Conservation (phyloP, 1,140 invertebrate genomes). For the Dendroctonus ponderosae region DNA sequence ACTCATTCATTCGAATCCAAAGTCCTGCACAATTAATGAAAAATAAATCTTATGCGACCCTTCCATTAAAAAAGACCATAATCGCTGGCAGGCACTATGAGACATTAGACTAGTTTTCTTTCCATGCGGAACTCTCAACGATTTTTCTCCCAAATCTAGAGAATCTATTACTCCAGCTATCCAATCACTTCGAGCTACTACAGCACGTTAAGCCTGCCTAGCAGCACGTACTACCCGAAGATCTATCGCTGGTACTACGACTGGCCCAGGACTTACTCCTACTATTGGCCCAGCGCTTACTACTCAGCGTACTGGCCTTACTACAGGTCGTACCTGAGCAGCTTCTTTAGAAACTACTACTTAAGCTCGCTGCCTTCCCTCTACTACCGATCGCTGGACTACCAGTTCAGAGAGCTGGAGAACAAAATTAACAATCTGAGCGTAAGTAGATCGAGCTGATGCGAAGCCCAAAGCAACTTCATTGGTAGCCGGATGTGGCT, state of each 20-base stretch:
- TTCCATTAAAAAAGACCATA: too few relatives aligned
- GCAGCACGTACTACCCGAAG: slow-evolving; percentile 35
- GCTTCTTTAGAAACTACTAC: slow-evolving; percentile 36
- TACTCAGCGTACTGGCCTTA: slow-evolving; percentile 24
- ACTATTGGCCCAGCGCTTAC: slow-evolving; percentile 22
- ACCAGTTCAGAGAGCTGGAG: slow-evolving; percentile 36
- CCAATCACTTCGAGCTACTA: slow-evolving; percentile 41
- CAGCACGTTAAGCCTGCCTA: slow-evolving; percentile 35
- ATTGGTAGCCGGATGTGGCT: background rate
- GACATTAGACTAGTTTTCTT: too few relatives aligned
- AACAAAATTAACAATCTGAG: slow-evolving; percentile 37
- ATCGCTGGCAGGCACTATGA: too few relatives aligned
- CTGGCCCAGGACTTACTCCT: slow-evolving; percentile 29
- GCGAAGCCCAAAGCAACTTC: slow-evolving; percentile 10
- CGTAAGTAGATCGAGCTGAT: slow-evolving; percentile 29
- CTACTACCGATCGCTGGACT: slow-evolving; percentile 33
- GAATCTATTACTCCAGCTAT: slow-evolving; percentile 39
- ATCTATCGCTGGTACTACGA: slow-evolving; percentile 36
- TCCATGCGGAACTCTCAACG: too few relatives aligned
- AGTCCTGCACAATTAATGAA: too few relatives aligned
- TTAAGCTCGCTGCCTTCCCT: slow-evolving; percentile 22
- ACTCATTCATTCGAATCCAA: too few relatives aligned
- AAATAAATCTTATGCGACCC: too few relatives aligned
- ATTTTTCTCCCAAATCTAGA: slow-evolving; percentile 23
- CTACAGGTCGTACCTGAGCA: slow-evolving; percentile 31